These are phyloP conservation scores for Mormyrops boulengeri DNA, from an alignment of 2,797 vertebrate genomes.

Conservation along the genomic window DNA sequence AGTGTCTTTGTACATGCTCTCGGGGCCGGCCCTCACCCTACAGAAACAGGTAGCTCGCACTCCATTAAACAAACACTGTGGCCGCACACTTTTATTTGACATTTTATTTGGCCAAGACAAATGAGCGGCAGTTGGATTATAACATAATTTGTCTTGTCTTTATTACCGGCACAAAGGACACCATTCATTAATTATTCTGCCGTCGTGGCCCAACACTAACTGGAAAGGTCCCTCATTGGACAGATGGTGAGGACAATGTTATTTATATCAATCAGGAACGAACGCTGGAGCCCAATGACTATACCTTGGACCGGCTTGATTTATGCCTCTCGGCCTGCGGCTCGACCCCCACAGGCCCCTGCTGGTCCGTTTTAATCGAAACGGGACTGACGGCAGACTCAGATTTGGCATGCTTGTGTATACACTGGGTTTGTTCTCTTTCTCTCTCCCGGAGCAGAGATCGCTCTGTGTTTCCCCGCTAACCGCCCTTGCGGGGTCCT, in stretches of 20 bases:
- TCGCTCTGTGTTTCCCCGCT: neutral
- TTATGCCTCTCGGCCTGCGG: constrained; percentile 76
- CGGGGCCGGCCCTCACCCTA: constrained; percentile 40
- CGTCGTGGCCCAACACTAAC: constrained; percentile 90
- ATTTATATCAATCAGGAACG: constrained; percentile 91
- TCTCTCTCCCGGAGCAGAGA: neutral
- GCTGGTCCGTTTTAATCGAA: constrained; percentile 26
- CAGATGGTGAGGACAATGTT: constrained; percentile 90
- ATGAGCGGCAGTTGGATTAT: constrained; percentile 99
- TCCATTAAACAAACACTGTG: constrained; percentile 97
- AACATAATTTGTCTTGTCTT: constrained; percentile 99
- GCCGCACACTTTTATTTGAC: constrained; percentile 99
- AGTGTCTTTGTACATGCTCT: constrained; percentile 42
- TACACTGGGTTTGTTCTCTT: neutral
- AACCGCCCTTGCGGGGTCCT: neutral
- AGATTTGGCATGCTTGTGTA: constrained; percentile 22
- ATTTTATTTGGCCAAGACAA: constrained; percentile 99
- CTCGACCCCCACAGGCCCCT: constrained; percentile 49
- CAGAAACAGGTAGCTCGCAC: constrained; percentile 88
- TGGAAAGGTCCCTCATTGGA: constrained; percentile 90
- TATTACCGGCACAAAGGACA: constrained; percentile 90
- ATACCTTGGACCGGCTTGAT: constrained; percentile 84
- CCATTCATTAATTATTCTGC: constrained; percentile 96
- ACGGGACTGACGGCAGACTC: constrained; percentile 24
- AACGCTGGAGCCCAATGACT: constrained; percentile 85